Evolutionary conservation across 1,140 invertebrate species (phyloP).

Genomic region (roundworm (Caenorhabditis elegans)): DNA sequence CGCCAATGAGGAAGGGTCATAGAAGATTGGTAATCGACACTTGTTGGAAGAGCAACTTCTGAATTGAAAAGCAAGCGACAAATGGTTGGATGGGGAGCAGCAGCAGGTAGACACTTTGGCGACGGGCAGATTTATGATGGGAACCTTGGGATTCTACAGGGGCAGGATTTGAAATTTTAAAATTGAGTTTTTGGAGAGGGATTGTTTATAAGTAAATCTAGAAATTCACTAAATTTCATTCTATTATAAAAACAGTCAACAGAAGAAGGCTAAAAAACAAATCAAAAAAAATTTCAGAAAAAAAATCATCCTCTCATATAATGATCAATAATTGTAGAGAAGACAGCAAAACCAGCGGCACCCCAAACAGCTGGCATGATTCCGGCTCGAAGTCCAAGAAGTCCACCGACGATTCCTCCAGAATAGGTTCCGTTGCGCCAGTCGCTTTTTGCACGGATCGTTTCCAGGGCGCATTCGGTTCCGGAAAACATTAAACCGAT

Average conservation of each 20-base stretch:
- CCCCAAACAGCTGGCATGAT: slow-evolving; percentile 86
- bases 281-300: neutral
- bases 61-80: slow-evolving; percentile 4
- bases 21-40: slow-evolving; percentile 13
- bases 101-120: neutral
- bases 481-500: slow-evolving; percentile 88
- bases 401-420: slow-evolving; percentile 81
- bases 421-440: slow-evolving; percentile 81
- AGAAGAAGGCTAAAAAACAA: no score
- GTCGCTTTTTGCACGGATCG: slow-evolving; percentile 82
- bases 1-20: slow-evolving; percentile 26
- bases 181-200: no score
- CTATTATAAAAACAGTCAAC: no score
- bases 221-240: no score
- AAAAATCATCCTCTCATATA: slow-evolving; percentile 51
- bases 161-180: neutral
- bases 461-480: slow-evolving; percentile 63
- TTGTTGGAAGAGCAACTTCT: slow-evolving; percentile 31
- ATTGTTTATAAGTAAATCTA: no score
- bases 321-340: slow-evolving; percentile 91
- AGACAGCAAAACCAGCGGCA: slow-evolving; percentile 89
- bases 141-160: neutral
- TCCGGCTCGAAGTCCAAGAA: slow-evolving; percentile 93
- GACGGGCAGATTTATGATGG: slow-evolving; percentile 18
- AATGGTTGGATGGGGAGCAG: neutral